Percentiles rank a stretch among this genome's conserved stretches.
phyloP scores from a whole-genome alignment of 1,140 invertebrate species.

The Meteorus sp. region DNA sequence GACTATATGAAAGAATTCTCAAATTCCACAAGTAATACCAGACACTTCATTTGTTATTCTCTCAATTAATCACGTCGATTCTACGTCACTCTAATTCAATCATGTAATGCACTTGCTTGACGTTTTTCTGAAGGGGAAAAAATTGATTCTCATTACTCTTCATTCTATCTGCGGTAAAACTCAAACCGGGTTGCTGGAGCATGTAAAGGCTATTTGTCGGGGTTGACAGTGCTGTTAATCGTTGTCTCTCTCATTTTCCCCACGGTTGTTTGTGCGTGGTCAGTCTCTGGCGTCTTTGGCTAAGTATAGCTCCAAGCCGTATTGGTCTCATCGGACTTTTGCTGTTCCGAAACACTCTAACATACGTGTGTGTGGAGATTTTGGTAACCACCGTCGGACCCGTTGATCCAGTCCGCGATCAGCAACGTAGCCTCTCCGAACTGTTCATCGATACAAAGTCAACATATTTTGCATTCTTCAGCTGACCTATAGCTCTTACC shows the following conservation, averaged over 20 bases:
- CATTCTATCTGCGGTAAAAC: background rate
- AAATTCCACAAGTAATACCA: too few relatives aligned
- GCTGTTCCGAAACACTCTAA: too few relatives aligned
- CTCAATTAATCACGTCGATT: too few relatives aligned
- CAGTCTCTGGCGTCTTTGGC: constrained; percentile 45
- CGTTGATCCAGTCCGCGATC: constrained; percentile 43
- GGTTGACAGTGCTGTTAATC: background rate
- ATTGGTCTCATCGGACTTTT: constrained; percentile 39
- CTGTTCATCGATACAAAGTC: constrained; percentile 27
- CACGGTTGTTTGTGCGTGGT: constrained; percentile 45
- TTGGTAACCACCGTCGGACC: constrained; percentile 38
- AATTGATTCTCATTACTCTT: background rate
- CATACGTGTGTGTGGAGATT: too few relatives aligned
- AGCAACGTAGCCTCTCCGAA: constrained; percentile 37
- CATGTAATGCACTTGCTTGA: too few relatives aligned
- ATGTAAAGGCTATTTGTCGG: background rate
- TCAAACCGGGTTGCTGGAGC: constrained; percentile 26
- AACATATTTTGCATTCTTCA: background rate
- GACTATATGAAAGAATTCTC: constrained; percentile 15
- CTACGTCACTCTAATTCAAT: too few relatives aligned
- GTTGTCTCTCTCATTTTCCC: constrained; percentile 1
- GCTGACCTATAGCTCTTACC: background rate
- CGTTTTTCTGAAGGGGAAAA: too few relatives aligned
- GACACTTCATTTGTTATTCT: too few relatives aligned
- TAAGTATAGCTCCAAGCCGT: constrained; percentile 58